Evolutionary conservation across 2,797 vertebrate species (phyloP).

Genomic region (Eulemur mongoz): DNA sequence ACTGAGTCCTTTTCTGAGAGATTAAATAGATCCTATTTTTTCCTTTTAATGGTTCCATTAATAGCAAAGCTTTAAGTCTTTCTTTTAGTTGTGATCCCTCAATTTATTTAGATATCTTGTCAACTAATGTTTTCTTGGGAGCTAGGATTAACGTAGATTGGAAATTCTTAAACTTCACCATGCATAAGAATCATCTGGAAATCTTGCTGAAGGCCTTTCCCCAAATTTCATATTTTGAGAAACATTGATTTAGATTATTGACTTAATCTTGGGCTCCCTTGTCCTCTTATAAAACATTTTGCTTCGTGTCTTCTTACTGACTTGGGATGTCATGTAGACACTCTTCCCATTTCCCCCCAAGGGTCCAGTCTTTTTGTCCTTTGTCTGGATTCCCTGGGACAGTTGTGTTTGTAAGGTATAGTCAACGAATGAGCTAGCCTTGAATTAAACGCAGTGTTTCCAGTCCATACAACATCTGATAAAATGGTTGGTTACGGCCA

Average conservation of each 20-base stretch:
- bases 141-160: background rate
- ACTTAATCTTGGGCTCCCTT: background rate
- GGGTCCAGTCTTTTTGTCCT: background rate
- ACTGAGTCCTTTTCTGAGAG: background rate
- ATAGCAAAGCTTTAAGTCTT: background rate
- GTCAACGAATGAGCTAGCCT: background rate
- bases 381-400: background rate
- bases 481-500: background rate
- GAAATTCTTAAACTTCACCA: background rate
- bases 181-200: background rate
- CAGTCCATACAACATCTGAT: background rate
- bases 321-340: background rate
- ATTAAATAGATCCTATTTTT: background rate
- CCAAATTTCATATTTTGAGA: background rate
- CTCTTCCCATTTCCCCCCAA: background rate
- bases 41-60: background rate
- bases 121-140: background rate
- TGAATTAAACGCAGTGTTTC: background rate
- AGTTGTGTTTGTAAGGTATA: background rate
- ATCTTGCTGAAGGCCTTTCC: background rate
- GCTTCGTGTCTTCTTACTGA: background rate
- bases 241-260: background rate
- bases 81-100: background rate
- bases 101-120: background rate
- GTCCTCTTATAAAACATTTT: background rate